Conservation (phyloP, 1,140 invertebrate genomes). For the Zaprionus kolodkinae region DNA sequence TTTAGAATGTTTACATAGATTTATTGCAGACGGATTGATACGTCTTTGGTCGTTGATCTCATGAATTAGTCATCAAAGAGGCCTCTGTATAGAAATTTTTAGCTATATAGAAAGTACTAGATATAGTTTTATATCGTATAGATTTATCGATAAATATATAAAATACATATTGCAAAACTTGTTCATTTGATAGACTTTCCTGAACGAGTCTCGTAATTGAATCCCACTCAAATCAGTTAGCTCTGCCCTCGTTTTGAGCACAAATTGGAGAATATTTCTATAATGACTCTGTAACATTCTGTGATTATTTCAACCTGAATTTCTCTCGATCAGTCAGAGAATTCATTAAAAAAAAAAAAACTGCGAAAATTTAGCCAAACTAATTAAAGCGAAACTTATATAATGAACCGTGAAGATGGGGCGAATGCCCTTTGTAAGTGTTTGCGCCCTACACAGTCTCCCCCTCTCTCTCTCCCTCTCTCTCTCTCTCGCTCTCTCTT, state of each 20-base stretch:
- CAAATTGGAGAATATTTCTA: slow-evolving; percentile 40
- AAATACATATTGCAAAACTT: background rate
- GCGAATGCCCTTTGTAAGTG: slow-evolving; percentile 45
- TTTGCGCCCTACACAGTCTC: background rate
- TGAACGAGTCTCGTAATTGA: slow-evolving; percentile 10
- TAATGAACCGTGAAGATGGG: slow-evolving; percentile 64
- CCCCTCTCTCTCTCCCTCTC: background rate
- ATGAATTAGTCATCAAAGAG: slow-evolving; percentile 40
- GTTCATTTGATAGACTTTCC: too few species aligned
- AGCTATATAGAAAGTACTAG: background rate
- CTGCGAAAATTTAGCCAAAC: slow-evolving; percentile 53
- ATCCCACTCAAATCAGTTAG: slow-evolving; percentile 44
- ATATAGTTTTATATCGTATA: background rate
- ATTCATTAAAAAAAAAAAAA: slow-evolving; percentile 60
- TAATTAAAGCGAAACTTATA: slow-evolving; percentile 74
- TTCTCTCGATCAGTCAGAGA: slow-evolving; percentile 39
- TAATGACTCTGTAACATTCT: slow-evolving; percentile 69
- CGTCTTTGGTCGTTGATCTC: slow-evolving; percentile 19
- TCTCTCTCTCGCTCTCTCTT: slow-evolving; percentile 1
- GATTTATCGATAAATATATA: background rate
- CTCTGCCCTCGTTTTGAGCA: slow-evolving; percentile 45
- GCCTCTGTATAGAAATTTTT: background rate
- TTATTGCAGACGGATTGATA: background rate
- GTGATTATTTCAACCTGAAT: slow-evolving; percentile 64
- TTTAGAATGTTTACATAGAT: slow-evolving; percentile 29